phyloP scores from a whole-genome alignment of 2,888 invertebrate genomes.

The Polyommatus iphigenia region DNA sequence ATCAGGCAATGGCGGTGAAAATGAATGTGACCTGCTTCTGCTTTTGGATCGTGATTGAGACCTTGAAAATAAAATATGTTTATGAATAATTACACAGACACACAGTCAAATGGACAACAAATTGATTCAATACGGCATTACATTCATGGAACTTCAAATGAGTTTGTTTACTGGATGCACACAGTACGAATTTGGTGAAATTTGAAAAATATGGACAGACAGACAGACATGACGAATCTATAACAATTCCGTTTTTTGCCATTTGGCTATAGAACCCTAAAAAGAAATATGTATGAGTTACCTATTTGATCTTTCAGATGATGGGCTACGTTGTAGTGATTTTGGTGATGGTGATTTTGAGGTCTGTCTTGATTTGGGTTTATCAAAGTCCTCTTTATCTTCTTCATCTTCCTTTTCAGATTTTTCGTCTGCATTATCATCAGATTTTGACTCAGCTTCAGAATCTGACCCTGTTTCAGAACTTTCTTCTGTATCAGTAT shows the following conservation, averaged over 20 bases:
- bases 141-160: not conserved
- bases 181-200: too few relatives aligned
- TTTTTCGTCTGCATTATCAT: slow-evolving; percentile 59
- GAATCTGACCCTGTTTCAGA: slow-evolving; percentile 63
- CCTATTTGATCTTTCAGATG: slow-evolving; percentile 66
- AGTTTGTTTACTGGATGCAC: too few relatives aligned
- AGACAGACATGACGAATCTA: too few relatives aligned
- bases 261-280: too few relatives aligned
- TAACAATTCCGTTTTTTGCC: too few relatives aligned
- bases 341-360: slow-evolving; percentile 63
- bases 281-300: slow-evolving; percentile 38
- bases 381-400: slow-evolving; percentile 55
- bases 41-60: slow-evolving; percentile 71
- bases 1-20: slow-evolving; percentile 72
- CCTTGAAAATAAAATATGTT: slow-evolving; percentile 48
- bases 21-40: slow-evolving; percentile 76
- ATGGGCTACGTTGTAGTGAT: slow-evolving; percentile 58
- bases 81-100: not conserved
- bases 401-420: slow-evolving; percentile 63
- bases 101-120: not conserved
- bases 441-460: slow-evolving; percentile 68
- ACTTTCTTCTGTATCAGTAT: slow-evolving; percentile 73
- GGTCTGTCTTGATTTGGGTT: slow-evolving; percentile 55
- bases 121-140: not conserved
- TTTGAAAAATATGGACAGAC: too few relatives aligned